Conservation (phyloP, 2,113 vertebrate species). For the Melanerpes formicivorus region DNA sequence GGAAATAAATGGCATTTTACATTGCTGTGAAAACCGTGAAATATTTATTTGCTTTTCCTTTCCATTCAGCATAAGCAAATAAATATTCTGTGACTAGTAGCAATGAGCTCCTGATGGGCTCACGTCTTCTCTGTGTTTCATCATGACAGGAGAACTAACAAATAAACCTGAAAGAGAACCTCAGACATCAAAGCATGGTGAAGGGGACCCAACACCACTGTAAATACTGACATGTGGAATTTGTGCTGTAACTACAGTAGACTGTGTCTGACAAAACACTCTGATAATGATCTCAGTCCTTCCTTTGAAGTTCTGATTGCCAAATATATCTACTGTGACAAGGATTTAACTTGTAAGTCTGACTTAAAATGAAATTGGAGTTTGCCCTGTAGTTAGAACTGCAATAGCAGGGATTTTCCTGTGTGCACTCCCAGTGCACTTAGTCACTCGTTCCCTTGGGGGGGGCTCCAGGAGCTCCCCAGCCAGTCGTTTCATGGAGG, state of each 20-base stretch:
- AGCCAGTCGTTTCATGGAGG: neutral
- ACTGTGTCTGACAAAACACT: neutral
- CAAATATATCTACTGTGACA: neutral
- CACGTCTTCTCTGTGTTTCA: neutral
- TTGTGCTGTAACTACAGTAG: neutral
- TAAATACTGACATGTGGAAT: neutral
- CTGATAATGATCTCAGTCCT: neutral
- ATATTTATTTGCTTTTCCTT: constrained; percentile 19
- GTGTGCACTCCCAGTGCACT: neutral
- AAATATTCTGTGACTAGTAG: neutral
- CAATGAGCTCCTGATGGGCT: neutral
- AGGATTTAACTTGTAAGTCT: neutral
- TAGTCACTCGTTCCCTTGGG: neutral
- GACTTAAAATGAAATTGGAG: neutral
- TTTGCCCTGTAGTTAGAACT: neutral
- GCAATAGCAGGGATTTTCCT: neutral
- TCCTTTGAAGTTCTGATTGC: neutral
- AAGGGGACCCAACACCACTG: neutral
- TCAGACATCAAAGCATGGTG: neutral
- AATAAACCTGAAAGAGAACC: neutral
- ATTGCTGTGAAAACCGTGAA: neutral
- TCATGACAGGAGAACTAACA: neutral
- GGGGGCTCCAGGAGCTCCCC: neutral
- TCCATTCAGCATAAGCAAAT: neutral
- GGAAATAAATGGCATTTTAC: neutral